Conservation (phyloP, 2,113 vertebrate species). For the Mirounga angustirostris region DNA sequence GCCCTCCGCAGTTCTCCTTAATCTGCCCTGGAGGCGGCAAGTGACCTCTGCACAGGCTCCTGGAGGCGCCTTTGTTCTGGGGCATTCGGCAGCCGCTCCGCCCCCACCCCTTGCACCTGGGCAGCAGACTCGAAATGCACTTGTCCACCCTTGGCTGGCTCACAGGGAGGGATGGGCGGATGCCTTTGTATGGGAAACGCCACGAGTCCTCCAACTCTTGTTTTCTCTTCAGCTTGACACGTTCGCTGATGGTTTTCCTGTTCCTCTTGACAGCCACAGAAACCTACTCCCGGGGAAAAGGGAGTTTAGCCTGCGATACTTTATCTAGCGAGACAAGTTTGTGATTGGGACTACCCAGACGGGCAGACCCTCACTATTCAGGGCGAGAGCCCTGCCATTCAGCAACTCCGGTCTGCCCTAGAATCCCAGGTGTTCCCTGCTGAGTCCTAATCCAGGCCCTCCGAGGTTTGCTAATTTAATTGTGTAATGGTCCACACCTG, state of each 20-base stretch:
- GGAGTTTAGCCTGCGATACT: background rate
- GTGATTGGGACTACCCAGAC: background rate
- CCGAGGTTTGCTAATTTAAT: slow-evolving; percentile 87
- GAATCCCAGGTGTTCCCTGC: slow-evolving; percentile 83
- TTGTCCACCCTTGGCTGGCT: background rate
- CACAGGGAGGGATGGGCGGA: background rate
- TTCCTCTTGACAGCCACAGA: background rate
- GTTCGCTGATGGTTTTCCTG: background rate
- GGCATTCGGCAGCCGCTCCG: background rate
- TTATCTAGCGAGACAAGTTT: background rate
- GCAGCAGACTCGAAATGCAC: background rate
- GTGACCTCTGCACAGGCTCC: slow-evolving; percentile 64
- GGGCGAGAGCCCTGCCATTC: slow-evolving; percentile 69
- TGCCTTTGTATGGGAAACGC: slow-evolving; percentile 41
- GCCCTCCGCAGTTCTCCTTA: slow-evolving; percentile 52
- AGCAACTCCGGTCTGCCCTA: slow-evolving; percentile 74
- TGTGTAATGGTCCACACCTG: slow-evolving; percentile 88
- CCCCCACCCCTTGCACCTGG: slow-evolving; percentile 65
- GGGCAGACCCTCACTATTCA: background rate
- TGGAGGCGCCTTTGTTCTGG: slow-evolving; percentile 69
- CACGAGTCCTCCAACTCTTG: background rate
- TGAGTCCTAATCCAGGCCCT: slow-evolving; percentile 86
- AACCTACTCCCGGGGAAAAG: background rate
- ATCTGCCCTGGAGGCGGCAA: slow-evolving; percentile 68
- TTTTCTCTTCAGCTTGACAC: background rate